Conservation (phyloP, 2,888 invertebrate genomes). For the Heliconius erato region DNA sequence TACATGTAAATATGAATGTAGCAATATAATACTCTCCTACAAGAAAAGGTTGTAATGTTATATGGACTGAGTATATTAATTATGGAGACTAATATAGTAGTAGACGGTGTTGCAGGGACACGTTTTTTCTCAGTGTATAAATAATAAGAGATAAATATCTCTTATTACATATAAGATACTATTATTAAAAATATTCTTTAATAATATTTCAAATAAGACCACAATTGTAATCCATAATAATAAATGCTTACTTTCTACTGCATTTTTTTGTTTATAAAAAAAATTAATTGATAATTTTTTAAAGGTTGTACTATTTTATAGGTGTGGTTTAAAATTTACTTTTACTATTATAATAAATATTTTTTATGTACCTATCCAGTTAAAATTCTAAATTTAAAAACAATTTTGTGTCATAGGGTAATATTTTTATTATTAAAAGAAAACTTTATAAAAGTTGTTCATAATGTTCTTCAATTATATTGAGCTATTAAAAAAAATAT, state of each 20-base stretch:
- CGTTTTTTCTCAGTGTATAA: neutral
- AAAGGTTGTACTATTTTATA: conserved; percentile 13
- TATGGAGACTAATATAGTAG: neutral
- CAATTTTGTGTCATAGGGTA: neutral
- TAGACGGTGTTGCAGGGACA: conserved; percentile 1
- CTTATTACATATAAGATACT: no score
- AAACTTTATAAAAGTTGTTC: neutral
- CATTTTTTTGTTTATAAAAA: neutral
- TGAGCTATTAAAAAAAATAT: neutral
- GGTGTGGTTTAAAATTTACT: neutral
- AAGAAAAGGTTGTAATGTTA: conserved; percentile 21
- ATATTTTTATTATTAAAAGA: neutral
- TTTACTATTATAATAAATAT: neutral
- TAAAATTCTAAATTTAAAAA: neutral
- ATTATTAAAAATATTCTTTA: neutral
- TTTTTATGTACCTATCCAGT: conserved; percentile 11
- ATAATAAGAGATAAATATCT: neutral
- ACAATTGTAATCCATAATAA: neutral
- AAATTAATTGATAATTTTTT: neutral
- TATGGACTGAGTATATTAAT: neutral
- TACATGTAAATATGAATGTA: neutral
- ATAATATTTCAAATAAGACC: conserved; percentile 3
- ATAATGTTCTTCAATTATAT: neutral
- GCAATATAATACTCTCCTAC: neutral
- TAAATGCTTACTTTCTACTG: neutral